Evolutionary conservation across 30 jellyfish, hydroid and myxozoan species (phyloP), one percentile per base, ranked within the genome.

Genomic region (Mastigias papua): DNA sequence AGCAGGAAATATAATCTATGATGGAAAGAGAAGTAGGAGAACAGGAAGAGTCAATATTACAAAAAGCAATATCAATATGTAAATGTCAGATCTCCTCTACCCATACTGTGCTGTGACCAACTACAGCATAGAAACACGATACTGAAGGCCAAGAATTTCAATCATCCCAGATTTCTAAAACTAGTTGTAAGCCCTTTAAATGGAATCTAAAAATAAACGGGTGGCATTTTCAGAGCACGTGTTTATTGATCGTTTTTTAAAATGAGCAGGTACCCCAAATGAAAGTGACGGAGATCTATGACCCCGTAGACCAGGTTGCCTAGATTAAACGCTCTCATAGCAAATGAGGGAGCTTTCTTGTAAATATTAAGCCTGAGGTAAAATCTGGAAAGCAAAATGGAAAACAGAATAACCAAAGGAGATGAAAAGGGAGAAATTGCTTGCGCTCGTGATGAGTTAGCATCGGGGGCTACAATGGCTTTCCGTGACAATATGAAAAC

Each of bases 401-500:
- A 26, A 1, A 17, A 21, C 26, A 48, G 80, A 69, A 31, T 28
- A 25, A 20, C 16, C 2, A 69, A 26, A 69, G 58, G 80, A 28
- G 33, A 31, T n/a, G 25, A 31, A 31, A 15, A 48, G 16, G 32
- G 17, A 10, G 50, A 48, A 9, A 7, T 37, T 34, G 4, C 13
- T 42, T 60, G 62, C 1, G 61, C n/a, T 20, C 75, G 88, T 19
- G 58, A 58, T 30, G 87, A 76, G 50, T 35, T 48, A 1, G 57
- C 46, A 51, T 25, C 48, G 23, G 97, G 78, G 66, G 81, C 84
- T 4, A 65, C 81, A 17, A 57, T 73, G 37, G 87, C 69, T 7
- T 76, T 89, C 62, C 80, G 48, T 5, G 97, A 78, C 20, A 82
- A 57, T 62, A 42, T 81, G 30, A 37, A 22, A 74, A 22, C 82